Conservation (phyloP, 2,888 invertebrate species). For the Neocrepidodera transversa region DNA sequence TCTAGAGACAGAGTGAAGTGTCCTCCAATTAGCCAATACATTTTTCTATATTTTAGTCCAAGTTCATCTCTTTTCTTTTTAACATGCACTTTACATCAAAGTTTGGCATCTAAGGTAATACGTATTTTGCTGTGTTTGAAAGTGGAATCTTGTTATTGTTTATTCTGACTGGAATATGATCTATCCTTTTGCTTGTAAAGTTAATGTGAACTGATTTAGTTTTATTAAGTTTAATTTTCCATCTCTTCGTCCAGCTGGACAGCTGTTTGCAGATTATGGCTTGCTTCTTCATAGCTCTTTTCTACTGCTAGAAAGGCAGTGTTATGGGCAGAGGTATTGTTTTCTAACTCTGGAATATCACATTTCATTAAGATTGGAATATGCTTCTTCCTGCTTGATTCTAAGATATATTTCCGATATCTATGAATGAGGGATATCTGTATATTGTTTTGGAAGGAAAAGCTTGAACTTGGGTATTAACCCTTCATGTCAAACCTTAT, state of each 20-base stretch:
- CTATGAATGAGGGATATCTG: background rate
- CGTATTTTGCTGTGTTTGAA: background rate
- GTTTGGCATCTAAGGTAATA: too few species aligned
- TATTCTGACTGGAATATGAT: background rate
- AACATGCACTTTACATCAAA: too few species aligned
- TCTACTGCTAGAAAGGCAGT: conserved; percentile 9
- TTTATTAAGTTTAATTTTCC: background rate
- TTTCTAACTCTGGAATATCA: background rate
- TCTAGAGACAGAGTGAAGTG: too few species aligned
- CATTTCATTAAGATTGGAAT: background rate
- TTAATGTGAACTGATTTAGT: conserved; percentile 2
- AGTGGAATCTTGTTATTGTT: background rate
- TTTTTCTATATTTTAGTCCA: too few species aligned
- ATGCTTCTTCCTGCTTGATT: background rate
- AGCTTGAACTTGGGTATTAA: too few species aligned
- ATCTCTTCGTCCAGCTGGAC: conserved; percentile 4
- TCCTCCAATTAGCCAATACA: too few species aligned
- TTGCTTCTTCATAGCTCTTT: background rate
- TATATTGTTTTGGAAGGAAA: too few species aligned
- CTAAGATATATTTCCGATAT: conserved; percentile 2
- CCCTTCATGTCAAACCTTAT: too few species aligned
- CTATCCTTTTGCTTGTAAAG: conserved; percentile 6
- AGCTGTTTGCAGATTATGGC: background rate
- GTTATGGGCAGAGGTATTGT: background rate
- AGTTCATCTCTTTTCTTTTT: too few species aligned